Evolutionary conservation across 2,797 vertebrate species (phyloP).

Genomic region (Hippoglossus hippoglossus): DNA sequence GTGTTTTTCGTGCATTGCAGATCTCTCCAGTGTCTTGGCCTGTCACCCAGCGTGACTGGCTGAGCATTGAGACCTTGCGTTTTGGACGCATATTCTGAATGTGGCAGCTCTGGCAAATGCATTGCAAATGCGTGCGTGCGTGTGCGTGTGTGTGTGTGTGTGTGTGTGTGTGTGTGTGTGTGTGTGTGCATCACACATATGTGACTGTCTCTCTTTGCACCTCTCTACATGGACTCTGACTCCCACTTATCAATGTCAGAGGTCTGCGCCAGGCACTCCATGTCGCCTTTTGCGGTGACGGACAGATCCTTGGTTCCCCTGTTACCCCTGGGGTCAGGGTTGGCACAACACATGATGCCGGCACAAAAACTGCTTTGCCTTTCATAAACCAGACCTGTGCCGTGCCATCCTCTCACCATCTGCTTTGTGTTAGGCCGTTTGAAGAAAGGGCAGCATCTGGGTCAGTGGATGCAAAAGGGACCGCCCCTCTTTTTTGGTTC

Average conservation of each 20-base stretch:
- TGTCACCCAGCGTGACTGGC: conserved; percentile 56
- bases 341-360: conserved; percentile 66
- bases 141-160: not conserved
- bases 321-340: conserved; percentile 67
- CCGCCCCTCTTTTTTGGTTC: conserved; percentile 42
- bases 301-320: conserved; percentile 71
- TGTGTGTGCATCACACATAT: not conserved
- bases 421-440: conserved; percentile 60
- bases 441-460: conserved; percentile 48
- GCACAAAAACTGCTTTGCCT: conserved; percentile 59
- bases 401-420: conserved; percentile 70
- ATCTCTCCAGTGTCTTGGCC: conserved; percentile 68
- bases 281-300: conserved; percentile 69
- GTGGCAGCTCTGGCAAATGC: conserved; percentile 50
- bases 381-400: conserved; percentile 63
- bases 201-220: conserved; percentile 25
- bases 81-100: conserved; percentile 49
- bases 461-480: conserved; percentile 46
- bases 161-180: not conserved
- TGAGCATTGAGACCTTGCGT: conserved; percentile 29
- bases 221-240: conserved; percentile 67
- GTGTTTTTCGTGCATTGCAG: conserved; percentile 55
- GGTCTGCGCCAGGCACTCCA: conserved; percentile 76
- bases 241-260: conserved; percentile 79
- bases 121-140: conserved; percentile 11